Evolutionary conservation across 2,888 invertebrate species (phyloP).

Genomic region (Agrochola macilenta): DNA sequence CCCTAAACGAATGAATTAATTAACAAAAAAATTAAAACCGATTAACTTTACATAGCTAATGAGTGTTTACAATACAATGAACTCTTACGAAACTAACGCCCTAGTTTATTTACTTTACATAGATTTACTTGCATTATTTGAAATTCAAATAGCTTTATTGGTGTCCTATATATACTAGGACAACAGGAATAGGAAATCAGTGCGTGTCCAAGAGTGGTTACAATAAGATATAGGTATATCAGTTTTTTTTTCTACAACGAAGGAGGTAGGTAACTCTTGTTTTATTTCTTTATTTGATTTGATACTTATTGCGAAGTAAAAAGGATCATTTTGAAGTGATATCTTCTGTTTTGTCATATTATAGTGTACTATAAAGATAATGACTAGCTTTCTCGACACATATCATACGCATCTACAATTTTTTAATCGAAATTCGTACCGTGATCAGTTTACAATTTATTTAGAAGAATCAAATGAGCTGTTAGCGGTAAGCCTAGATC

Average conservation of each 20-base stretch:
- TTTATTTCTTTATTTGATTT: not conserved
- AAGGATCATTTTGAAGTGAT: not conserved
- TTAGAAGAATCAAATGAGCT: conserved; percentile 31
- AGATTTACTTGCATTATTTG: conserved; percentile 50
- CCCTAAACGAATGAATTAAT: conserved; percentile 46
- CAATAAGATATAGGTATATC: conserved; percentile 41
- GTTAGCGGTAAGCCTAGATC: conserved; percentile 38
- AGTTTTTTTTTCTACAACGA: conserved; percentile 16
- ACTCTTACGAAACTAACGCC: conserved; percentile 58
- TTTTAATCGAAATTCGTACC: conserved; percentile 36
- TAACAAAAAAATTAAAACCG: conserved; percentile 45
- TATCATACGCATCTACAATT: conserved; percentile 24
- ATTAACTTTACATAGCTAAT: conserved; percentile 47
- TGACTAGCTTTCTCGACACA: conserved; percentile 13
- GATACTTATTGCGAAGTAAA: not conserved
- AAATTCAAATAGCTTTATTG: conserved; percentile 57
- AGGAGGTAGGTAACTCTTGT: conserved; percentile 54
- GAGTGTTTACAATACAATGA: conserved; percentile 59
- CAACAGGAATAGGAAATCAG: conserved; percentile 32
- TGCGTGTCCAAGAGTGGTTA: conserved; percentile 38
- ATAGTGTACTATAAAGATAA: conserved; percentile 12
- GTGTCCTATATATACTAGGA: conserved; percentile 55
- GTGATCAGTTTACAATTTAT: conserved; percentile 31
- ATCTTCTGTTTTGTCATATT: not conserved
- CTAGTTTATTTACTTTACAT: conserved; percentile 44